Evolutionary conservation across 2,113 vertebrate species (phyloP).

Genomic region (Pseudopipra pipra): DNA sequence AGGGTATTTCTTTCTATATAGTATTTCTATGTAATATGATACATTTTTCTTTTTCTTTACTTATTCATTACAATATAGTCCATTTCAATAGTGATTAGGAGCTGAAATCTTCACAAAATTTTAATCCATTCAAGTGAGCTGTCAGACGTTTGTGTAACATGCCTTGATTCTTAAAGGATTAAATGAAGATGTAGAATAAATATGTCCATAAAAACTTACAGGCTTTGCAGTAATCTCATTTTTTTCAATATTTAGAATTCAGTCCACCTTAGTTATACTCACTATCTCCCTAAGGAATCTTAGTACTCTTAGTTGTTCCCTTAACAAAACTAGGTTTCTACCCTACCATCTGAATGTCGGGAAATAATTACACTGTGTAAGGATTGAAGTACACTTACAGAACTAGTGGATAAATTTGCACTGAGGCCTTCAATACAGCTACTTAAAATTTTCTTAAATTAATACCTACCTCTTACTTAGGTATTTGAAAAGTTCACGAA

Average conservation of each 20-base stretch:
- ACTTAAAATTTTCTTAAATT: neutral
- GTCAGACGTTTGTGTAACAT: neutral
- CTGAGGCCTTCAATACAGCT: neutral
- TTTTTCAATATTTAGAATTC: neutral
- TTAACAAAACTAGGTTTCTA: neutral
- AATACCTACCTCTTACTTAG: slow-evolving; percentile 65
- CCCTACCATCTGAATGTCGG: neutral
- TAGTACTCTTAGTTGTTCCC: neutral
- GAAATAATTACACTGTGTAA: neutral
- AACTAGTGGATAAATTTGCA: neutral
- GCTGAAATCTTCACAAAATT: neutral
- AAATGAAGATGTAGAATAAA: neutral
- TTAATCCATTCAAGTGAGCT: neutral
- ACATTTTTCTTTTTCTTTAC: neutral
- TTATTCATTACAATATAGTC: neutral
- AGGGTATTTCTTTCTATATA: neutral
- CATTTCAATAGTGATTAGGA: neutral
- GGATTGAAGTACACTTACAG: neutral
- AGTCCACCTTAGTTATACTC: neutral
- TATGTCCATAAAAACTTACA: neutral
- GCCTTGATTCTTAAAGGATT: neutral
- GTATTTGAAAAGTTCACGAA: slow-evolving; percentile 99
- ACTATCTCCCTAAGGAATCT: neutral
- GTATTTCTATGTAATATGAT: neutral
- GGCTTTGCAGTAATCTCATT: neutral